Base-by-base conservation (phyloP, 2,797 vertebrate genomes). In the Petrocephalus sullivani region DNA sequence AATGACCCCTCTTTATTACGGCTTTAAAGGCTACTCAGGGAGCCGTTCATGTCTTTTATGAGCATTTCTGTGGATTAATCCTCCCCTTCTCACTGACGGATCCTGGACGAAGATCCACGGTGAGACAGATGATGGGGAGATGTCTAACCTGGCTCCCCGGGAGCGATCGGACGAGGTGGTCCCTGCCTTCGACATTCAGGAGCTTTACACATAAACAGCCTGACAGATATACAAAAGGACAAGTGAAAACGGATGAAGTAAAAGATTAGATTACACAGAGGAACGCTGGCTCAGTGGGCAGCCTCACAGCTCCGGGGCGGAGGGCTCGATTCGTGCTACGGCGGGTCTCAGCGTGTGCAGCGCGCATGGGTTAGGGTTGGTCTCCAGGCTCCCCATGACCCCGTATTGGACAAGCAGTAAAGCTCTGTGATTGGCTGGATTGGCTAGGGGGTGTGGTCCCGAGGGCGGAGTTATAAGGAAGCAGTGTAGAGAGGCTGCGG, bases 31-130 rank as follows among this genome's bases (percentile, higher is more conserved):
- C 91, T 90, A 92, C 91, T 90, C 90, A 90, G 41, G 53, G 87
- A 89, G 89, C 92, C 91, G 91, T 92, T 89, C 89, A 87, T 93
- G 89, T 90, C 90, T 91, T 91, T 92, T 56, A 86, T 87, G 53
- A 56, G 60, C 91, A 90, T 92, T 67, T 89, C 92, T 49, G 57
- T 33, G 28, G 57, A 21, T 61, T 90, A 90, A 61, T 90, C 89
- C 88, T 87, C 21, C 41, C 84, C 87, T 71, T 4, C 41, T 21
- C 60, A 51, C 21, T 56, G 88, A 33, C 81, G 87, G 64, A 82
- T 56, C 67, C 49, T 64, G 61, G 67, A 75, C 67, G 71, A 88
- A 91, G 89, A 71, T 21, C 91, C 91, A 10, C 19, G 90, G 92
- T 92, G 90, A 93, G 90, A 89, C 90, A 81, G 88, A 87, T 2